A percentile compares a stretch with the other conserved stretches of the same genome.
Conservation (phyloP, 2,888 invertebrate species). For the Cheilosia impressa region DNA sequence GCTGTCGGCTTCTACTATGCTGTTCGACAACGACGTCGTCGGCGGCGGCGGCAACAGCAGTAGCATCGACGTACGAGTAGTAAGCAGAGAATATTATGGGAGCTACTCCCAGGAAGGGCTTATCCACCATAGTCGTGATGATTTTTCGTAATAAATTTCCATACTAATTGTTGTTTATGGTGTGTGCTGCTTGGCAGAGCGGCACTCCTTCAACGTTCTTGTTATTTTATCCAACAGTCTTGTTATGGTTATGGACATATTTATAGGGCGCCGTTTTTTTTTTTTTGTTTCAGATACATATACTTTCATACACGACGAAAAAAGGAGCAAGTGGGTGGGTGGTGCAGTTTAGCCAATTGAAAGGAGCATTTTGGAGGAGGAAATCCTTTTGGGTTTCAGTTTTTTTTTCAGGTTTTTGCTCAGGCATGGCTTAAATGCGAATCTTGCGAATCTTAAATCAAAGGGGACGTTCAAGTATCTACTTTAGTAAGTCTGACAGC, state of each 20-base stretch:
- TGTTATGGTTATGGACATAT: slow-evolving; percentile 1
- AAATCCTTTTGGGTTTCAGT: too few relatives aligned
- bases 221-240: slow-evolving; percentile 28
- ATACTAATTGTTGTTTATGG: slow-evolving; percentile 65
- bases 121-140: slow-evolving; percentile 49
- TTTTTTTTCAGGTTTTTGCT: too few relatives aligned
- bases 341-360: too few relatives aligned
- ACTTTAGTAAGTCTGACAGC: too few relatives aligned
- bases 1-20: too few relatives aligned
- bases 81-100: background rate
- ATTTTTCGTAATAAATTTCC: slow-evolving; percentile 53
- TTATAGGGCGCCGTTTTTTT: slow-evolving; percentile 29
- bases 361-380: too few relatives aligned
- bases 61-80: too few relatives aligned
- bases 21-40: background rate
- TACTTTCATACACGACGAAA: too few relatives aligned
- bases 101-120: slow-evolving; percentile 32
- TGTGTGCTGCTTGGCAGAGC: slow-evolving; percentile 36
- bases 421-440: too few relatives aligned
- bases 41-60: background rate
- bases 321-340: too few relatives aligned
- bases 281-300: background rate
- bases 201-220: slow-evolving; percentile 45
- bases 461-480: too few relatives aligned
- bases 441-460: too few relatives aligned